These are phyloP conservation scores for Allygus modestus DNA, from an alignment of 2,888 invertebrate genomes.

Conservation along the genomic window DNA sequence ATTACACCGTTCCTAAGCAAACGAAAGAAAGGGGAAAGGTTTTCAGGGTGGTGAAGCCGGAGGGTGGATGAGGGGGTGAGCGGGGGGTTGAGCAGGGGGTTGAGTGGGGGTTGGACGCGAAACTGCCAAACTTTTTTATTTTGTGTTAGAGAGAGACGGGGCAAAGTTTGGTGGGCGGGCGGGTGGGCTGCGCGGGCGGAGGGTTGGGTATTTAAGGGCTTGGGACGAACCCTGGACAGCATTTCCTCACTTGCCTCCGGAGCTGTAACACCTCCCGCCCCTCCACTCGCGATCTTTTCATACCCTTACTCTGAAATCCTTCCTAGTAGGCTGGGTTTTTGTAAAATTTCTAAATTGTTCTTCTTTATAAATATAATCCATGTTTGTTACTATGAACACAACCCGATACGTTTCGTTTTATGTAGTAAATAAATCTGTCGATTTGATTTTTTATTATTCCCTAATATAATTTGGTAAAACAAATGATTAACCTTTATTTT, in stretches of 20 bases:
- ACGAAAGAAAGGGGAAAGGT: constrained; percentile 57
- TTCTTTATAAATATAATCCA: no score
- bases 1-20: constrained; percentile 61
- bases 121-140: constrained; percentile 60
- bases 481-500: no score
- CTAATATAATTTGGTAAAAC: no score
- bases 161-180: constrained; percentile 60
- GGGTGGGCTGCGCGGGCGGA: constrained; percentile 33
- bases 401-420: no score
- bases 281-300: constrained; percentile 28
- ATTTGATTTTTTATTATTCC: no score
- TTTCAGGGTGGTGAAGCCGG: neutral
- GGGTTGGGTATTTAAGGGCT: constrained; percentile 42
- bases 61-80: neutral
- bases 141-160: constrained; percentile 56
- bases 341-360: no score
- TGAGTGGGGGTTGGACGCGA: constrained; percentile 42
- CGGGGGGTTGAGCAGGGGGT: constrained; percentile 17
- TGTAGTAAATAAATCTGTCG: no score
- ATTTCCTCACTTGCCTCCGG: constrained; percentile 21
- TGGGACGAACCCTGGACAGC: constrained; percentile 9
- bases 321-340: no score
- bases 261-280: neutral
- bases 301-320: no score
- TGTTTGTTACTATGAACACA: no score